These are phyloP conservation scores for Ormyrus thymus DNA, from an alignment of 2,888 invertebrate species.

Conservation along the genomic window DNA sequence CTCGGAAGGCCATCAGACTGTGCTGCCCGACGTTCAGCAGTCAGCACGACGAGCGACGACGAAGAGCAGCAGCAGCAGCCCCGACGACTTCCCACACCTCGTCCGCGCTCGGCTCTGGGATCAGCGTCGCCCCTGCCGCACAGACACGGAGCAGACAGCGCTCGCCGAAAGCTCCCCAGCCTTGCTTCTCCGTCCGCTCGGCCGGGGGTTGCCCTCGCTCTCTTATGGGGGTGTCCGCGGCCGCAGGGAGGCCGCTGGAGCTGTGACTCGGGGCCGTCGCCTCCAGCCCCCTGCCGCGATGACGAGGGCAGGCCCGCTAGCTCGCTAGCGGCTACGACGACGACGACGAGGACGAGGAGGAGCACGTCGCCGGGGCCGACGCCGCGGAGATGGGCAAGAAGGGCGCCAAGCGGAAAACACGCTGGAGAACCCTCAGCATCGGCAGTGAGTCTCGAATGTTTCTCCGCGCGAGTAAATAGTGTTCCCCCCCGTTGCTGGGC, in stretches of 20 bases:
- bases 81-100: not conserved
- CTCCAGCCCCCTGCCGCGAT: not conserved
- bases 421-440: slow-evolving; percentile 80
- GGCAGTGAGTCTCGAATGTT: slow-evolving; percentile 74
- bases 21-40: not conserved
- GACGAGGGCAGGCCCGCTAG: not conserved
- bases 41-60: too few relatives aligned
- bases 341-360: not conserved
- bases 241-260: too few relatives aligned
- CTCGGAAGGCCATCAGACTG: slow-evolving; percentile 58
- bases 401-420: slow-evolving; percentile 78
- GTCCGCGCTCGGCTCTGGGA: too few relatives aligned
- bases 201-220: too few relatives aligned
- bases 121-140: too few relatives aligned
- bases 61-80: not conserved
- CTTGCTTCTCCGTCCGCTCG: too few relatives aligned
- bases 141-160: too few relatives aligned
- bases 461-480: too few relatives aligned
- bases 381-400: slow-evolving; percentile 77
- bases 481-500: too few relatives aligned
- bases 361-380: too few relatives aligned
- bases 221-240: too few relatives aligned
- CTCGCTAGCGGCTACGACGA: not conserved
- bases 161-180: too few relatives aligned
- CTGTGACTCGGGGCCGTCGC: not conserved